phyloP scores from a whole-genome alignment of 1,140 invertebrate genomes.

The Nymphalis io region DNA sequence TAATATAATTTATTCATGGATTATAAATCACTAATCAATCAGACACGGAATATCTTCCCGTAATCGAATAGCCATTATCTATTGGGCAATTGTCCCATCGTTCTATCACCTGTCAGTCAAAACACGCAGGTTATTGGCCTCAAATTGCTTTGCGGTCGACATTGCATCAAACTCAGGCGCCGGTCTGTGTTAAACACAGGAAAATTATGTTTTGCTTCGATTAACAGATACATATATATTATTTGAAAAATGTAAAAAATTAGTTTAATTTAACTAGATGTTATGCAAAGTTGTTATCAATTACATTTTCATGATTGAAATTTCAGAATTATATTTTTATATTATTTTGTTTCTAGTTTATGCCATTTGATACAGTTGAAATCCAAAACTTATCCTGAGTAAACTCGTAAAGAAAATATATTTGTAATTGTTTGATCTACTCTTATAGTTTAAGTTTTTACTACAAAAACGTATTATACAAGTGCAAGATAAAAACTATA shows the following conservation, averaged over 20 bases:
- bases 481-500: too few relatives aligned
- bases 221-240: background rate
- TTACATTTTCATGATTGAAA: too few relatives aligned
- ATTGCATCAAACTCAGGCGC: slow-evolving; percentile 15
- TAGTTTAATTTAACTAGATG: too few relatives aligned
- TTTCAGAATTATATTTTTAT: too few relatives aligned
- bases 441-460: too few relatives aligned
- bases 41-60: background rate
- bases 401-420: too few relatives aligned
- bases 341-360: too few relatives aligned
- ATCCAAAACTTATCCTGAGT: too few relatives aligned
- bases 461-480: too few relatives aligned
- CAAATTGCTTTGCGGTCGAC: slow-evolving; percentile 17
- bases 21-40: slow-evolving; percentile 19
- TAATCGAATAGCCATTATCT: slow-evolving; percentile 31
- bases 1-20: background rate
- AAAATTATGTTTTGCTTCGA: background rate
- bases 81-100: slow-evolving; percentile 34
- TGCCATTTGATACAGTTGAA: too few relatives aligned
- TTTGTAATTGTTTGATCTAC: too few relatives aligned
- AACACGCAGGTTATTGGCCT: slow-evolving; percentile 32
- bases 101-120: slow-evolving; percentile 38
- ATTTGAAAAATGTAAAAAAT: background rate
- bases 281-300: too few relatives aligned
- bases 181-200: background rate